A percentile compares a stretch with the other conserved stretches of the same genome.
Evolutionary conservation across 2,113 vertebrate species (phyloP).

Genomic region (Rhagologus leucostigma): DNA sequence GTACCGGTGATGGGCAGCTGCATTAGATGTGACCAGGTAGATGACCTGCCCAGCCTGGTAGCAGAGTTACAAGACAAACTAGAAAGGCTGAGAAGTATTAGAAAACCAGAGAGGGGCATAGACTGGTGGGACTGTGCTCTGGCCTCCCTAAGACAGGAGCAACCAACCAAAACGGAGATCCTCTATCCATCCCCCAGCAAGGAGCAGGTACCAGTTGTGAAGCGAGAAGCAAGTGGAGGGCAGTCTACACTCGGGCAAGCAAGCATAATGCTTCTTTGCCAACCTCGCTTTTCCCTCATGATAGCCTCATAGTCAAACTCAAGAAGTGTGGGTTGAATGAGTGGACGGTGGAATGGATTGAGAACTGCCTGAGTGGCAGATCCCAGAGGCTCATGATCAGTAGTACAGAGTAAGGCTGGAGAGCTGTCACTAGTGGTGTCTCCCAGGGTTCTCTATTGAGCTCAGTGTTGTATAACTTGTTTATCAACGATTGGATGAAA

Average conservation of each 20-base stretch:
- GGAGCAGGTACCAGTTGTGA: neutral
- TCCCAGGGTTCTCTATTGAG: neutral
- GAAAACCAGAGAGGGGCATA: neutral
- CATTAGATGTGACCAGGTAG: neutral
- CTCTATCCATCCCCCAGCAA: neutral
- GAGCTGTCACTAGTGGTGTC: neutral
- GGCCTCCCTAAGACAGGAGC: neutral
- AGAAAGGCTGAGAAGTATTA: neutral
- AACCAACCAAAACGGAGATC: neutral
- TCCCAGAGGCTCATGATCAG: neutral
- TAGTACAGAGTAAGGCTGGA: neutral
- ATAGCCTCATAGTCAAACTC: neutral
- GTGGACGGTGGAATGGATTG: neutral
- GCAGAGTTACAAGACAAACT: neutral
- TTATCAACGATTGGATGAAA: neutral
- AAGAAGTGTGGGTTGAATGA: neutral
- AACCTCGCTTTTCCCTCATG: neutral
- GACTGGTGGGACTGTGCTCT: neutral
- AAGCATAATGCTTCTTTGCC: neutral
- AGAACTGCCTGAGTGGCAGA: neutral
- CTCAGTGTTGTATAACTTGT: neutral
- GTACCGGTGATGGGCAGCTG: neutral
- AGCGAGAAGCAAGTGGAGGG: neutral
- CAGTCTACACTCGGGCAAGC: neutral
- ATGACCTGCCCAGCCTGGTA: neutral